phyloP scores from a whole-genome alignment of 2,888 invertebrate genomes.

The Leucoma salicis region DNA sequence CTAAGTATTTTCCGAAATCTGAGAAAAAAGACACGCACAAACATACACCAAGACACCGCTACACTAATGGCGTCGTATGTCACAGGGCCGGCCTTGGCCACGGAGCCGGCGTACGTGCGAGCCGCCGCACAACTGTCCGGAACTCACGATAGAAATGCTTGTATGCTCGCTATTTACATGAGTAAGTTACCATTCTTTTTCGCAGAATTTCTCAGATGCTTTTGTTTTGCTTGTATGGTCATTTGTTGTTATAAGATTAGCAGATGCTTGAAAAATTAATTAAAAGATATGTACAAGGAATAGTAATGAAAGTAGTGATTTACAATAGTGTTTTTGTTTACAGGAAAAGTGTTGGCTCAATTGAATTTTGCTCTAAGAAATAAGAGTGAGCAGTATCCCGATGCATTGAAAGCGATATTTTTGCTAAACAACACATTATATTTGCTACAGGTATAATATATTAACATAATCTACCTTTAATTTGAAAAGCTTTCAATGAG shows the following conservation, averaged over 20 bases:
- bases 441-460: conserved; percentile 84
- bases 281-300: not conserved
- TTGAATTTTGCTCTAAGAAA: conserved; percentile 93
- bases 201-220: too few relatives aligned
- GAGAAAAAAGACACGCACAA: too few relatives aligned
- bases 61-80: too few relatives aligned
- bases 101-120: conserved; percentile 61
- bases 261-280: too few relatives aligned
- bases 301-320: not conserved
- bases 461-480: too few relatives aligned
- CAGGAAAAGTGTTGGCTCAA: conserved; percentile 94
- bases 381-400: conserved; percentile 95
- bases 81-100: conserved; percentile 61
- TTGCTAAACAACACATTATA: conserved; percentile 97
- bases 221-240: not conserved
- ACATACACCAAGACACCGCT: too few relatives aligned
- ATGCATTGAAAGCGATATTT: conserved; percentile 94
- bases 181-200: conserved; percentile 78
- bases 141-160: conserved; percentile 60
- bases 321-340: conserved; percentile 2
- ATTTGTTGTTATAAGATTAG: too few relatives aligned
- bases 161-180: conserved; percentile 90
- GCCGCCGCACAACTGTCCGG: conserved; percentile 47
- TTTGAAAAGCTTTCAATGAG: too few relatives aligned
- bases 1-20: too few relatives aligned